Conservation (phyloP, 2,113 vertebrate genomes). For the Ornithorhynchus anatinus region DNA sequence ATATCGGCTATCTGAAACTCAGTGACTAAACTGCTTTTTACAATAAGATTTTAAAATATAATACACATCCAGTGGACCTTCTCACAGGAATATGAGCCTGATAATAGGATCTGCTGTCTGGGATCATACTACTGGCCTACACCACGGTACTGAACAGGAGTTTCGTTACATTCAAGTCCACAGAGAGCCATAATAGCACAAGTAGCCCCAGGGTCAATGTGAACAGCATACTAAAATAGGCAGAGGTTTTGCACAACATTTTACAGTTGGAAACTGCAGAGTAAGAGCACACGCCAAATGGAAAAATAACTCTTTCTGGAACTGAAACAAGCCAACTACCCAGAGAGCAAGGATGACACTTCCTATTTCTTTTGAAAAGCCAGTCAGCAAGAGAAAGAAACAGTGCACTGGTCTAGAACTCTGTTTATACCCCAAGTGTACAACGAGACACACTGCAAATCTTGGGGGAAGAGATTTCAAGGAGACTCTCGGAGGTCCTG, state of each 20-base stretch:
- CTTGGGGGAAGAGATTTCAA: too few species aligned
- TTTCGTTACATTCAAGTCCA: too few species aligned
- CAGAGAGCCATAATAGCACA: neutral
- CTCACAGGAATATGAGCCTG: too few species aligned
- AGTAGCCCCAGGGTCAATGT: neutral
- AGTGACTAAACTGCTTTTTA: neutral
- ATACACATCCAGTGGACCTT: too few species aligned
- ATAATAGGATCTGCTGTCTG: too few species aligned
- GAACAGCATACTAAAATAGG: neutral
- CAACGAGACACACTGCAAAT: too few species aligned
- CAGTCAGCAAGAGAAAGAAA: too few species aligned
- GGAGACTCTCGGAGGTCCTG: too few species aligned
- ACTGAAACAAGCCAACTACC: neutral
- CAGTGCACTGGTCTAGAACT: too few species aligned
- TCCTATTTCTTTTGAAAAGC: slow-evolving; percentile 49
- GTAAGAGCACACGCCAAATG: neutral
- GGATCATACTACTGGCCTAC: too few species aligned
- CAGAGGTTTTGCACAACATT: neutral
- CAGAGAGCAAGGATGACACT: slow-evolving; percentile 47
- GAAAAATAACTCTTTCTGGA: slow-evolving; percentile 32
- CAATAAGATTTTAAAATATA: neutral
- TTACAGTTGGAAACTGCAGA: neutral
- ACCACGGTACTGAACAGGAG: too few species aligned
- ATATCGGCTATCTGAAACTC: neutral
- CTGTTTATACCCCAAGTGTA: too few species aligned